These are phyloP conservation scores for Hypotaenidia philippensis DNA, from an alignment of 2,797 vertebrate genomes.

Conservation along the genomic window DNA sequence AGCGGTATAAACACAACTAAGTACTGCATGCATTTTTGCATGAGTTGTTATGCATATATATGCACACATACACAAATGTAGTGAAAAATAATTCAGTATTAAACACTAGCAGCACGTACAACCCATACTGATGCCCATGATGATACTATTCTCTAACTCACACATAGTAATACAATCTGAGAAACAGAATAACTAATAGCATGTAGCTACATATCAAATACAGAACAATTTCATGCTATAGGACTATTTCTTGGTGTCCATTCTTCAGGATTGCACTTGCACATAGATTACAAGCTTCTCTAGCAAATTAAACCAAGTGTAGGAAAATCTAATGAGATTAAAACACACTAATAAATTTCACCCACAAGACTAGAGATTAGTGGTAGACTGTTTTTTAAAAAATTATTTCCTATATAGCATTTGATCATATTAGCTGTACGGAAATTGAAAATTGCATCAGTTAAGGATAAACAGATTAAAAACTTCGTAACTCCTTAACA, in stretches of 20 bases:
- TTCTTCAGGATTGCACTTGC: background rate
- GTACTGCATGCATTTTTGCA: background rate
- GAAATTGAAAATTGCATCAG: background rate
- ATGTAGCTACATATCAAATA: background rate
- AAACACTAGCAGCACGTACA: background rate
- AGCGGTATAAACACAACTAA: background rate
- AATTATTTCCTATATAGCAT: conserved; percentile 5
- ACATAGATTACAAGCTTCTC: background rate
- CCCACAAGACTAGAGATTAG: background rate
- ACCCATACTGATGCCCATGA: background rate
- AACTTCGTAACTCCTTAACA: background rate
- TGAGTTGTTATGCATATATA: background rate
- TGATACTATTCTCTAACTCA: background rate
- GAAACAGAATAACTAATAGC: background rate
- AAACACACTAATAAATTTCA: conserved; percentile 44
- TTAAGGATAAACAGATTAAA: background rate
- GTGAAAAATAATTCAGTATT: background rate
- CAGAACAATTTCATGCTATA: background rate
- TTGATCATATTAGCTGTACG: background rate
- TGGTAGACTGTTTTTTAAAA: conserved; percentile 5
- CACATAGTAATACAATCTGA: background rate
- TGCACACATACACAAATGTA: background rate
- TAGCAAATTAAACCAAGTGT: conserved; percentile 3
- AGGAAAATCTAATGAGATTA: conserved; percentile 28
- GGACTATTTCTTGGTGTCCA: background rate